These are phyloP conservation scores for Epistrophe grossulariae DNA, from an alignment of 2,888 invertebrate species.

Conservation along the genomic window DNA sequence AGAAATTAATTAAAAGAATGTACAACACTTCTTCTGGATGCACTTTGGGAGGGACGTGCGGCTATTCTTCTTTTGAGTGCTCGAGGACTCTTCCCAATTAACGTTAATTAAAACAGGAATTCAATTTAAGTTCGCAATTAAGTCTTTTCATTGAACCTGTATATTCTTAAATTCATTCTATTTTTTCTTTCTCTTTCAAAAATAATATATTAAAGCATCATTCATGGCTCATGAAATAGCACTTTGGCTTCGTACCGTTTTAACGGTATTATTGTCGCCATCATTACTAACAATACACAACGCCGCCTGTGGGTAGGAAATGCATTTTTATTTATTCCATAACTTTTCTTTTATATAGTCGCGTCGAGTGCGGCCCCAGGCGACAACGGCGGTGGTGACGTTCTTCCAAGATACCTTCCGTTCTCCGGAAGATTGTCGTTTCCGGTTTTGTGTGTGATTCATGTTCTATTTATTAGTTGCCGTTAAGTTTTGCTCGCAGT, in stretches of 20 bases:
- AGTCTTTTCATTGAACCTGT: conserved; percentile 12
- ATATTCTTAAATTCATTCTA: too few relatives aligned
- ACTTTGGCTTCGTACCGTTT: conserved; percentile 41
- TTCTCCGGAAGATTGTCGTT: conserved; percentile 23
- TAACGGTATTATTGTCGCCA: conserved; percentile 50
- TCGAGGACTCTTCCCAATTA: conserved; percentile 20
- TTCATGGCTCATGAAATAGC: conserved; percentile 14
- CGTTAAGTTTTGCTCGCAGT: conserved; percentile 26
- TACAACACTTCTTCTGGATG: conserved; percentile 11
- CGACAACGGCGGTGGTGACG: not conserved
- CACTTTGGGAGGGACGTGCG: conserved; percentile 8
- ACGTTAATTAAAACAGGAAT: conserved; percentile 23
- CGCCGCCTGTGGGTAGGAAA: not conserved
- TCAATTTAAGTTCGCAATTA: conserved; percentile 12
- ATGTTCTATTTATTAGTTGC: conserved; percentile 47
- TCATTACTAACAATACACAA: conserved; percentile 33
- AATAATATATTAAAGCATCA: not conserved
- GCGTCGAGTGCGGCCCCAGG: not conserved
- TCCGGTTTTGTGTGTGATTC: conserved; percentile 48
- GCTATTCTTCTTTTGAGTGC: conserved; percentile 10
- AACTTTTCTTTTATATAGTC: conserved; percentile 17
- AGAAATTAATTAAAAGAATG: conserved; percentile 46
- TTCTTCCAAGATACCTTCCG: conserved; percentile 26
- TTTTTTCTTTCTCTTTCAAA: not conserved
- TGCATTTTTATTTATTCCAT: conserved; percentile 32